Evolutionary conservation across 1,140 invertebrate genomes (phyloP).

Genomic region (Drosophila tani): DNA sequence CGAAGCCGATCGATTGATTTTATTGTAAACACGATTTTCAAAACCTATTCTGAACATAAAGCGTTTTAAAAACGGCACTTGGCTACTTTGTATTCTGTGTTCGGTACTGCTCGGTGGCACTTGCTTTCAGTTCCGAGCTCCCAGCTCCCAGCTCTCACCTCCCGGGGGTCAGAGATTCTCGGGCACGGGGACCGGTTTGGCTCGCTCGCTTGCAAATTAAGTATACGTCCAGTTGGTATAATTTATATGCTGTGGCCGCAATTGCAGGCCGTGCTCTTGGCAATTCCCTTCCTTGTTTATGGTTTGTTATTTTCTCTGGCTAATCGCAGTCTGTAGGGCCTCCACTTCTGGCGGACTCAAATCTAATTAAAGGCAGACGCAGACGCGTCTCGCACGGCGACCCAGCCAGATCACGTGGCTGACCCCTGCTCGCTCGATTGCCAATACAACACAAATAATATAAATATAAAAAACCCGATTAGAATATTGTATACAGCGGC

Average conservation of each 20-base stretch:
- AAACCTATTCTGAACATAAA: slow-evolving; percentile 65
- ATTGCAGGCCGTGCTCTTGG: slow-evolving; percentile 19
- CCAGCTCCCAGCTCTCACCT: slow-evolving; percentile 8
- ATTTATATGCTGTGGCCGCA: slow-evolving; percentile 37
- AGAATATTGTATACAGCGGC: slow-evolving; percentile 28
- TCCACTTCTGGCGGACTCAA: slow-evolving; percentile 24
- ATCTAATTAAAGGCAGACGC: slow-evolving; percentile 58
- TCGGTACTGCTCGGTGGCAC: slow-evolving; percentile 20
- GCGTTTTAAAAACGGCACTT: slow-evolving; percentile 54
- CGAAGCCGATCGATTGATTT: slow-evolving; percentile 57
- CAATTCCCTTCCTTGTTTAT: slow-evolving; percentile 12
- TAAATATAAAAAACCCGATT: slow-evolving; percentile 21
- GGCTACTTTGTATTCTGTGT: slow-evolving; percentile 3
- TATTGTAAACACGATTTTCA: slow-evolving; percentile 65
- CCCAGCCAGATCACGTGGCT: slow-evolving; percentile 62
- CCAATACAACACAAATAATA: slow-evolving; percentile 23
- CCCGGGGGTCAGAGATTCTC: slow-evolving; percentile 21
- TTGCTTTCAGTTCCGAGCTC: slow-evolving; percentile 15
- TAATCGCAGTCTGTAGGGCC: slow-evolving; percentile 32
- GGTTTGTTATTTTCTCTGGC: slow-evolving; percentile 24
- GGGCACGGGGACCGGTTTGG: slow-evolving; percentile 61
- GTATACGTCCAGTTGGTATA: slow-evolving; percentile 60
- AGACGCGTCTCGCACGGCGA: slow-evolving; percentile 34
- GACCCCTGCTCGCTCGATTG: slow-evolving; percentile 3
- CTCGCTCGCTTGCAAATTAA: slow-evolving; percentile 49